A percentile compares a stretch with the other conserved stretches of the same genome.
Conservation (phyloP, 2,888 invertebrate species). For the Conchocele bisecta region DNA sequence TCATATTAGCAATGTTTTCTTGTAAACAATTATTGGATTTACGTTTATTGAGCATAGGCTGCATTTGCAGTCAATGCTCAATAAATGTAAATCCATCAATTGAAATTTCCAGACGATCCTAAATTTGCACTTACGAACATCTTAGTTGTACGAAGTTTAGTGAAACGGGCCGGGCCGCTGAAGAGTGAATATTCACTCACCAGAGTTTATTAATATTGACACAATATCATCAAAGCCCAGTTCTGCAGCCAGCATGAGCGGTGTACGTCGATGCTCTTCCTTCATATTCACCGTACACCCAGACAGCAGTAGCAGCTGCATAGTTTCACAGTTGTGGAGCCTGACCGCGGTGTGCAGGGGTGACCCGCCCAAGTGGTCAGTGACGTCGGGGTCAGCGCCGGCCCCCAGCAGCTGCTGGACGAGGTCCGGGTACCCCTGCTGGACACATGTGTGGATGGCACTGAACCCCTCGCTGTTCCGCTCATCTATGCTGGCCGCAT, state of each 20-base stretch:
- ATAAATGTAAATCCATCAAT: too few species aligned
- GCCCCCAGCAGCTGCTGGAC: slow-evolving; percentile 61
- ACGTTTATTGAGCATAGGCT: too few species aligned
- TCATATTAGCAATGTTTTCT: too few species aligned
- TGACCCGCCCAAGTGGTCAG: slow-evolving; percentile 68
- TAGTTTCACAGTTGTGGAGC: slow-evolving; percentile 62
- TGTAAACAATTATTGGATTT: too few species aligned
- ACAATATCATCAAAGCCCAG: slow-evolving; percentile 68
- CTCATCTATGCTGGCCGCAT: slow-evolving; percentile 73
- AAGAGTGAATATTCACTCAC: too few species aligned
- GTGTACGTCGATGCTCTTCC: slow-evolving; percentile 68
- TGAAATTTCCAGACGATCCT: too few species aligned
- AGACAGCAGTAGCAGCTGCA: slow-evolving; percentile 64
- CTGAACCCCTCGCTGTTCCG: slow-evolving; percentile 75
- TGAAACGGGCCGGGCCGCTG: too few species aligned
- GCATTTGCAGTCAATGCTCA: too few species aligned
- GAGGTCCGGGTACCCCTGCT: slow-evolving; percentile 64
- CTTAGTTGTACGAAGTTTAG: too few species aligned
- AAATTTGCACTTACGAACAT: too few species aligned
- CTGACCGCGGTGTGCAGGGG: slow-evolving; percentile 71
- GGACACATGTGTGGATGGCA: slow-evolving; percentile 75
- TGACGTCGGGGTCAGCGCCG: slow-evolving; percentile 65
- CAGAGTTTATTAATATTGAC: slow-evolving; percentile 64
- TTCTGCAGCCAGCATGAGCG: slow-evolving; percentile 73
- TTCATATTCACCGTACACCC: slow-evolving; percentile 68